These are phyloP conservation scores for Drosophila ficusphila DNA, from an alignment of 1,140 invertebrate genomes.

Conservation along the genomic window DNA sequence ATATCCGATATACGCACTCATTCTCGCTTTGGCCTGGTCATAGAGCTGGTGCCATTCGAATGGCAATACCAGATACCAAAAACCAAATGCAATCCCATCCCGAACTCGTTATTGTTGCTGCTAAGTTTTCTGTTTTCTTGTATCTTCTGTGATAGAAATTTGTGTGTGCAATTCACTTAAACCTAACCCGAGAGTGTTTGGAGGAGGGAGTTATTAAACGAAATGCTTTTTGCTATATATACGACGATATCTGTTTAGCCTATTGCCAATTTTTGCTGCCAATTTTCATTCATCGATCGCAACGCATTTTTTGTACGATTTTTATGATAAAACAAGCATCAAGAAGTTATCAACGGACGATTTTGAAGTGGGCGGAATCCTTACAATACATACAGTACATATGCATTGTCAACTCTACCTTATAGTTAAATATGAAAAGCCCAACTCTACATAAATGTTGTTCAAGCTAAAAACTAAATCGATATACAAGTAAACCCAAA, in stretches of 20 bases:
- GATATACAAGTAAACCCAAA: constrained; percentile 35
- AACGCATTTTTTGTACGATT: constrained; percentile 49
- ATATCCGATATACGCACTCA: constrained; percentile 21
- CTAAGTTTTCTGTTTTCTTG: constrained; percentile 49
- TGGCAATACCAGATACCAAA: not conserved
- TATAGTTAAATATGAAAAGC: constrained; percentile 70
- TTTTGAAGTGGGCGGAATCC: constrained; percentile 30
- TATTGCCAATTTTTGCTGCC: constrained; percentile 65
- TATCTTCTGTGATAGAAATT: constrained; percentile 79
- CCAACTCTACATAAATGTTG: constrained; percentile 78
- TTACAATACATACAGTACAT: constrained; percentile 61
- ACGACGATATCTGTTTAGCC: constrained; percentile 39
- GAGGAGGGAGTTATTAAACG: not conserved
- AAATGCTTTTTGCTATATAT: constrained; percentile 49
- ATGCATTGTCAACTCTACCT: constrained; percentile 74
- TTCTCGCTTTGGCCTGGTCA: constrained; percentile 40
- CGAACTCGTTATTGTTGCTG: constrained; percentile 53
- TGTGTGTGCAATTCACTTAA: constrained; percentile 68
- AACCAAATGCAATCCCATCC: constrained; percentile 13
- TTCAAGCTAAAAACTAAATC: constrained; percentile 61
- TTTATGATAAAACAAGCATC: constrained; percentile 21
- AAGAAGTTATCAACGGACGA: not conserved
- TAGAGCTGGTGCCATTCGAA: constrained; percentile 26
- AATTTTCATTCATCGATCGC: constrained; percentile 43
- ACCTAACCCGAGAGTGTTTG: constrained; percentile 16